Percentiles rank a stretch among this genome's conserved stretches.
These are phyloP conservation scores for Temnothorax ravouxi DNA, from an alignment of 2,888 invertebrate species.

Conservation along the genomic window DNA sequence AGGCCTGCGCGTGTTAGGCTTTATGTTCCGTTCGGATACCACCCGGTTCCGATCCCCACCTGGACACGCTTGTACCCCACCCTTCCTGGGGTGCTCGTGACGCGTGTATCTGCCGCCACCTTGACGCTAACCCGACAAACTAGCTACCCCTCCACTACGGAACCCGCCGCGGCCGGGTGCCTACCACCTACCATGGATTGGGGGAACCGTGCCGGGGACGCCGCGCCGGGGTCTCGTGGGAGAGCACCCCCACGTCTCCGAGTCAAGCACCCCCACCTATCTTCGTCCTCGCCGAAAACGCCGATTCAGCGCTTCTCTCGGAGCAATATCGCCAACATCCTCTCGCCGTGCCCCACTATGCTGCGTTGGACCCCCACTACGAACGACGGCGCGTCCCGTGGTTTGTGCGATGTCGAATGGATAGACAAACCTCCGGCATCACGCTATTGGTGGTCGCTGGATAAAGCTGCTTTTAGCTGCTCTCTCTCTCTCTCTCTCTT, in stretches of 20 bases:
- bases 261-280: conserved; percentile 44
- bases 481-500: not conserved
- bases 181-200: not conserved
- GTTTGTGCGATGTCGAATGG: conserved; percentile 54
- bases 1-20: conserved; percentile 28
- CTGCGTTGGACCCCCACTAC: conserved; percentile 41
- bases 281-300: conserved; percentile 7
- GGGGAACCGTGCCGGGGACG: not conserved
- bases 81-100: not conserved
- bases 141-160: not conserved
- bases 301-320: conserved; percentile 34
- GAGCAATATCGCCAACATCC: conserved; percentile 37
- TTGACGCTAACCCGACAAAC: conserved; percentile 28
- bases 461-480: conserved; percentile 41
- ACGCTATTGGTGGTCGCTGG: conserved; percentile 56
- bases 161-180: not conserved
- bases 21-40: conserved; percentile 8
- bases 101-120: conserved; percentile 32
- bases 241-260: conserved; percentile 17
- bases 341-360: conserved; percentile 34
- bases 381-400: conserved; percentile 41
- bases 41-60: conserved; percentile 41
- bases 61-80: not conserved
- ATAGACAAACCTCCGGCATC: conserved; percentile 52
- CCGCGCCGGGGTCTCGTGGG: not conserved